A percentile compares a stretch with the other conserved stretches of the same genome.
phyloP scores from a whole-genome alignment of 1,140 invertebrate genomes.

The Ostrea denselamellosa region DNA sequence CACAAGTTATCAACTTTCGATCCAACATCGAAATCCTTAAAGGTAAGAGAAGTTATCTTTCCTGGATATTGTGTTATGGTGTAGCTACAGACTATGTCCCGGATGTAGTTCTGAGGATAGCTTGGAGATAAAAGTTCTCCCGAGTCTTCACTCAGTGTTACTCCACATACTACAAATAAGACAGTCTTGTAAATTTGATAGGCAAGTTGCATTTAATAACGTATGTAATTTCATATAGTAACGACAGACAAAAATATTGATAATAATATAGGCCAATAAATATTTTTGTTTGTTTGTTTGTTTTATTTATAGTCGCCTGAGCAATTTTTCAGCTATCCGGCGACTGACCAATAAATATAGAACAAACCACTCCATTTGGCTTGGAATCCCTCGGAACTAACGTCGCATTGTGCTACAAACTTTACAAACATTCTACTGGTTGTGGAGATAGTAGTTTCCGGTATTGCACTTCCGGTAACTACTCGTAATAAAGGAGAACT shows the following conservation, averaged over 20 bases:
- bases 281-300: no score
- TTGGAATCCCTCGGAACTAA: slow-evolving; percentile 15
- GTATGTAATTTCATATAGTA: no score
- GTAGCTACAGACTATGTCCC: slow-evolving; percentile 10
- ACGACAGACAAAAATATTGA: background rate
- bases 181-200: no score
- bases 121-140: slow-evolving; percentile 25
- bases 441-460: slow-evolving; percentile 1
- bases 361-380: slow-evolving; percentile 26
- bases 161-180: slow-evolving; percentile 26
- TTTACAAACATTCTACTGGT: slow-evolving; percentile 30
- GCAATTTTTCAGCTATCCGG: no score
- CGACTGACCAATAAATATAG: background rate
- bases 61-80: background rate
- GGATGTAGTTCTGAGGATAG: slow-evolving; percentile 38
- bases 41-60: background rate
- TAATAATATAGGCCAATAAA: no score
- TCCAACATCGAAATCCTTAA: slow-evolving; percentile 30
- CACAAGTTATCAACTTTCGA: background rate
- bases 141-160: slow-evolving; percentile 2
- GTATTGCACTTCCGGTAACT: slow-evolving; percentile 17
- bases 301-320: no score
- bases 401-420: slow-evolving; percentile 18
- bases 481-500: slow-evolving; percentile 5
- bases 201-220: no score